phyloP scores from a whole-genome alignment of 2,113 vertebrate species.

The Urocynchramus pylzowi region DNA sequence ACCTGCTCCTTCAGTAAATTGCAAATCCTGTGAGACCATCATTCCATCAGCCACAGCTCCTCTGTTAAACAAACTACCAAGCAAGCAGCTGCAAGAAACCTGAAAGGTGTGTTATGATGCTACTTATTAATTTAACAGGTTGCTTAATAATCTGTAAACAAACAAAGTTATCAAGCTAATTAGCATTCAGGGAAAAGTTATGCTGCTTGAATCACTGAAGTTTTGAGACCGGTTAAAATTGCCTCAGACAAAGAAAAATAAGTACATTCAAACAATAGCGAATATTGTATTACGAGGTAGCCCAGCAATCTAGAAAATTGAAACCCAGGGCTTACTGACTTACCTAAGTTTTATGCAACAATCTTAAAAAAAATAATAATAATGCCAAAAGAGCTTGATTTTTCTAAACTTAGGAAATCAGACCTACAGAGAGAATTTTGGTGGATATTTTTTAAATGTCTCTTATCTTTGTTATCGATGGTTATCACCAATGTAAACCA shows the following conservation, averaged over 20 bases:
- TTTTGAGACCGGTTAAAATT: neutral
- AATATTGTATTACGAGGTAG: neutral
- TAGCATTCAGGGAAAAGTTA: neutral
- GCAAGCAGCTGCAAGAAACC: neutral
- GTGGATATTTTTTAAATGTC: neutral
- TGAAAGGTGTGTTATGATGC: neutral
- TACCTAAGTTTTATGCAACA: neutral
- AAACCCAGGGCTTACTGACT: neutral
- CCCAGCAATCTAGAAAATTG: neutral
- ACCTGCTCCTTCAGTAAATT: constrained; percentile 9
- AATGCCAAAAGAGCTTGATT: fast-evolving
- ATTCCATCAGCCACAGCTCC: neutral
- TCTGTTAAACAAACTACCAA: neutral
- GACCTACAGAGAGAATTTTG: neutral
- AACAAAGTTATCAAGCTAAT: constrained; percentile 4
- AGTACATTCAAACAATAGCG: neutral
- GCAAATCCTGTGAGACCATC: neutral
- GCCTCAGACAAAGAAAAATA: neutral
- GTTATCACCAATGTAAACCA: neutral
- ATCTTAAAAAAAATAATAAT: neutral
- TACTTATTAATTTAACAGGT: neutral
- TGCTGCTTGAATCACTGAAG: neutral
- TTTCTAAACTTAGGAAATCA: neutral
- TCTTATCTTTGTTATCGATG: fast-evolving
- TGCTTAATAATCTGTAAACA: constrained; percentile 45